Evolutionary conservation across 1,140 invertebrate species (phyloP).

Genomic region (Helicoverpa zea): DNA sequence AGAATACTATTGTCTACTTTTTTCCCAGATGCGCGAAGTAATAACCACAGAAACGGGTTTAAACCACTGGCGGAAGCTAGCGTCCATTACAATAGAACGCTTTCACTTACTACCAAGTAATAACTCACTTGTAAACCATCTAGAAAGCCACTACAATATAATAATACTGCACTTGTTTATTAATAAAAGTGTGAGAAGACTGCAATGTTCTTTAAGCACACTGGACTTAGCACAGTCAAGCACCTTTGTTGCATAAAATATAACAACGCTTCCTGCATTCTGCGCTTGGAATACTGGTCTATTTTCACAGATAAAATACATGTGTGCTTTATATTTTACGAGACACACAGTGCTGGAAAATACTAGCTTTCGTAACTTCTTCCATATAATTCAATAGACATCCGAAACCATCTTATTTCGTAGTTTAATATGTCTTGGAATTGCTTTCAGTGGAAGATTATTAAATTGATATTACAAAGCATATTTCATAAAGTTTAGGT

Average conservation of each 20-base stretch:
- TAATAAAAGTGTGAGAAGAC: constrained; percentile 3
- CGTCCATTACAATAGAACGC: no score
- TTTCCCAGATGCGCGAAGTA: no score
- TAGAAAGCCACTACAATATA: no score
- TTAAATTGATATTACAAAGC: not conserved
- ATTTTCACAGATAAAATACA: constrained; percentile 34
- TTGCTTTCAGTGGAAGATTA: not conserved
- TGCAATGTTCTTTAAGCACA: constrained; percentile 13
- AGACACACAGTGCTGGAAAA: constrained; percentile 9
- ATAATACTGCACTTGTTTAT: not conserved
- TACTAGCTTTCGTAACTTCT: not conserved
- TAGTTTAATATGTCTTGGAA: not conserved
- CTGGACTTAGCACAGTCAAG: not conserved
- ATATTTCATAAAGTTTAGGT: no score
- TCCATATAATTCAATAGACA: constrained; percentile 18
- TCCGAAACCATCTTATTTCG: not conserved
- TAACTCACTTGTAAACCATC: no score
- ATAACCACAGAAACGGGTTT: no score
- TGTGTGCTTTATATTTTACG: constrained; percentile 24
- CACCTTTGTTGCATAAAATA: constrained; percentile 39
- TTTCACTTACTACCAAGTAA: no score
- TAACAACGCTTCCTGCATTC: constrained; percentile 37
- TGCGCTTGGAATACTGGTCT: not conserved
- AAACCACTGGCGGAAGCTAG: no score
- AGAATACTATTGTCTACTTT: no score